Base-by-base conservation (phyloP, 2,888 invertebrate species). In the Pogonocherus hispidulus region DNA sequence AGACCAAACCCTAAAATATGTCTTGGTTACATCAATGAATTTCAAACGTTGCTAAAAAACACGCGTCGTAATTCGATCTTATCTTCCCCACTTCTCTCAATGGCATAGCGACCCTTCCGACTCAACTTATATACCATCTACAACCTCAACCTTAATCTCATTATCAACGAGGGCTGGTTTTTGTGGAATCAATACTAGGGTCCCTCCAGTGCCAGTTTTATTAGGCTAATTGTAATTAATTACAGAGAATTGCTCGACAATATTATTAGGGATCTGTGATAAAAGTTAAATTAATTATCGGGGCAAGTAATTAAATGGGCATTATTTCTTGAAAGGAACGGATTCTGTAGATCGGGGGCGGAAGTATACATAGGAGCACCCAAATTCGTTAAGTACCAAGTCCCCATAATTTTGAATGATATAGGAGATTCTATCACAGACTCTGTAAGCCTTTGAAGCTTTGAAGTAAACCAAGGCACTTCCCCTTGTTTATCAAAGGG, bases 161-260 rank as follows among this genome's bases (percentile, higher is more conserved):
- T 51, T 62, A 44, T 8, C 22, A n/a, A 41, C 47, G 37, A 23
- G 64, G 35, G 35, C 47, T 27, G 55, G 46, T 64, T 55, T 64
- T 64, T 44, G 44, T 22, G 46, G 20, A 54, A 64, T 64, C 64
- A 32, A 55, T 64, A 63, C 41, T n/a, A n/a, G n/a, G n/a, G n/a
- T n/a, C n/a, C n/a, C n/a, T n/a, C n/a, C 63, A 54, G 2, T 27
- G 18, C 47, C 27, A 49, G 49, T 64, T 47, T 46, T 32, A 47
- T 64, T 64, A 64, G 22, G n/a, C 32, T 55, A 64, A 64, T 64
- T 55, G 55, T 64, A 46, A 55, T 64, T 64, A 55, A 55, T 64
- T 64, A 55, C 35, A 22, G 16, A 19, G 56, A 14, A 47, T 63
- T 41, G 16, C 44, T 44, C 32, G 41, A 22, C 11, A 27, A 44